Evolutionary conservation across 2,888 invertebrate species (phyloP).

Genomic region (Chloroclysta siterata): DNA sequence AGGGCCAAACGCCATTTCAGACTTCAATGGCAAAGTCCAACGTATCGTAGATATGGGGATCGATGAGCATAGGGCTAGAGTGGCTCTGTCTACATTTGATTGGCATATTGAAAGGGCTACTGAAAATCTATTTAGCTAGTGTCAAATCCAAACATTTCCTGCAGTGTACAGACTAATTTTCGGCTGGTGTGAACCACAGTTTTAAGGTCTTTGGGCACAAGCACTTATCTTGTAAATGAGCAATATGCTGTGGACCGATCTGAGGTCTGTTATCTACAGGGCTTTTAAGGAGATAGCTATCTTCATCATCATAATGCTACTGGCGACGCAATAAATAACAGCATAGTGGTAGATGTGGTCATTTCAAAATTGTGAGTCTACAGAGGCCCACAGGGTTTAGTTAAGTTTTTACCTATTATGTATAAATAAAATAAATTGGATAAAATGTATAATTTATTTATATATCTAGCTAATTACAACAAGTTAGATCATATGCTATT

Average conservation of each 20-base stretch:
- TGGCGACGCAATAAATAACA: background rate
- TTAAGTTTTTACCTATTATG: constrained; percentile 30
- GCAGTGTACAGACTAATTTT: constrained; percentile 2
- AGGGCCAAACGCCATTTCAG: constrained; percentile 85
- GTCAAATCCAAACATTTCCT: background rate
- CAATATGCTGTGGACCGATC: background rate
- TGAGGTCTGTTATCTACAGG: background rate
- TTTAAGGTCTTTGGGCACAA: background rate
- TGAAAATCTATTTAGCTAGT: constrained; percentile 85
- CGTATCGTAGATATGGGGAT: constrained; percentile 97
- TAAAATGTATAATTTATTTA: constrained; percentile 29
- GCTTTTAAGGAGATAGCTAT: background rate
- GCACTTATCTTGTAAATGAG: background rate
- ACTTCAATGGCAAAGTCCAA: constrained; percentile 94
- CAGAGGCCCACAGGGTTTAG: constrained; percentile 21
- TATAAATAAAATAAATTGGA: constrained; percentile 32
- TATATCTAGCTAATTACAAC: constrained; percentile 5
- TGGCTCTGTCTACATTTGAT: constrained; percentile 95
- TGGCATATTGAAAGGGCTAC: constrained; percentile 97
- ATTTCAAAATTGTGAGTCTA: constrained; percentile 20
- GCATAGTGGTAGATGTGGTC: background rate
- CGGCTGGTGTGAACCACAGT: background rate
- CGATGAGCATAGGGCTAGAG: constrained; percentile 94
- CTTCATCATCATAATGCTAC: background rate
- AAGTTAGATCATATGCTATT: constrained; percentile 5